Conservation (phyloP, 2,113 vertebrate species). For the Arenaria interpres region DNA sequence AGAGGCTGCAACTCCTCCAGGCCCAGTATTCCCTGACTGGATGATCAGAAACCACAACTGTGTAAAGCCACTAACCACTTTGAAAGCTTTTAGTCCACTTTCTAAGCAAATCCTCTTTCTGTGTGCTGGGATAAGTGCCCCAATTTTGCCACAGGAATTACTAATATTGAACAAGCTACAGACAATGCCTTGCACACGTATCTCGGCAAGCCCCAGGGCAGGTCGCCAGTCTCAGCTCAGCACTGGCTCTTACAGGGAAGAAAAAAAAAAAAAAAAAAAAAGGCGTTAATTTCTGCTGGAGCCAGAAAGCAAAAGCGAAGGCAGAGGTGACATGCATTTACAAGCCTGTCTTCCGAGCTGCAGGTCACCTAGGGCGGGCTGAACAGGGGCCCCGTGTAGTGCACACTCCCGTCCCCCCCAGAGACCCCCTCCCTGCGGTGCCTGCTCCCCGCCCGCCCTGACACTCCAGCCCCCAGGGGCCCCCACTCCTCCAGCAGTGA, state of each 20-base stretch:
- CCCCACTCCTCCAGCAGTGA: neutral
- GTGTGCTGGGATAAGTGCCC: fast-evolving
- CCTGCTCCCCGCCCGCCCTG: neutral
- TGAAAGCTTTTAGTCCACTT: fast-evolving
- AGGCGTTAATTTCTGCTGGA: neutral
- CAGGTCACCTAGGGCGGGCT: neutral
- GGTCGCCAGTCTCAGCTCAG: neutral
- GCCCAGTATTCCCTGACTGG: neutral
- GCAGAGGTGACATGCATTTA: fast-evolving
- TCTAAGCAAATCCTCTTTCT: fast-evolving
- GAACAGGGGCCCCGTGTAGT: fast-evolving
- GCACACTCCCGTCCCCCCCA: fast-evolving
- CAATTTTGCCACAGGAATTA: fast-evolving
- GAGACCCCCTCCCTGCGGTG: no score
- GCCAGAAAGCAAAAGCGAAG: neutral
- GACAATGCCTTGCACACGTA: neutral
- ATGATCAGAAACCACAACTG: neutral
- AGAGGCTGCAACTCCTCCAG: neutral
- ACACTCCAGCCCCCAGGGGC: neutral
- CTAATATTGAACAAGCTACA: fast-evolving
- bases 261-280: neutral
- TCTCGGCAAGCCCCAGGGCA: neutral
- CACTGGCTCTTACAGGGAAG: neutral
- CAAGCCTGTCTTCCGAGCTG: neutral
- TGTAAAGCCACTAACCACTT: fast-evolving